phyloP scores from a whole-genome alignment of 64 coral and sea anemone species.

The Stichodactyla helianthus region DNA sequence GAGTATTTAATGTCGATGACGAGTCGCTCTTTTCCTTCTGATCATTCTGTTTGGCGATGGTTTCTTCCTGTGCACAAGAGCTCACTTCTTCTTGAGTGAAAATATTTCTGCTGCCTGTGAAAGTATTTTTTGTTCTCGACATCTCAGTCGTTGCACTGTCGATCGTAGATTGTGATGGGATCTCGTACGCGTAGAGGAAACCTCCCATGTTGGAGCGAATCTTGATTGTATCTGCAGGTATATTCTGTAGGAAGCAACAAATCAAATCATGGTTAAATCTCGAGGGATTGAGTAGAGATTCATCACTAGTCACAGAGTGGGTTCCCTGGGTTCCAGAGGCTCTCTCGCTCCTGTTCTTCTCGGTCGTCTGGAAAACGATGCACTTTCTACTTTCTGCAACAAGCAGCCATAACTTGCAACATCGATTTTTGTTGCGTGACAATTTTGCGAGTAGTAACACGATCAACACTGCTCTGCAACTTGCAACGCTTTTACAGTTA shows the following conservation, averaged over 20 bases:
- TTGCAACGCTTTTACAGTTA: too few relatives aligned
- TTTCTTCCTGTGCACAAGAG: not conserved
- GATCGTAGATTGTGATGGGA: conserved; percentile 40
- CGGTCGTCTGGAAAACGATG: too few relatives aligned
- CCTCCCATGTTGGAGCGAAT: conserved; percentile 87
- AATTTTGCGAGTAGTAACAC: too few relatives aligned
- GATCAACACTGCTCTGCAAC: too few relatives aligned
- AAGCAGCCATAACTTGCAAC: too few relatives aligned
- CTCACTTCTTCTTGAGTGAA: not conserved
- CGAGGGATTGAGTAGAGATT: too few relatives aligned
- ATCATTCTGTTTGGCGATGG: not conserved
- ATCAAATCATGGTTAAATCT: not conserved
- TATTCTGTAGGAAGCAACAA: conserved; percentile 40
- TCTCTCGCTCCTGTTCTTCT: too few relatives aligned
- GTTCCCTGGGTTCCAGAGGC: too few relatives aligned
- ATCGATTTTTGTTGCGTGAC: too few relatives aligned
- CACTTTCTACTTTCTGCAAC: too few relatives aligned
- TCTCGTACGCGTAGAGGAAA: conserved; percentile 89
- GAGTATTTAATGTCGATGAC: not conserved
- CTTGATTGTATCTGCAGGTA: conserved; percentile 87
- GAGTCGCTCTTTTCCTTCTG: not conserved
- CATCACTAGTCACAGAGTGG: too few relatives aligned
- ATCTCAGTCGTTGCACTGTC: not conserved
- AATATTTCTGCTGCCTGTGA: not conserved
- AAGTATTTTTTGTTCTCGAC: not conserved